phyloP scores from a whole-genome alignment of 1,140 invertebrate species.

The Drosophila sproati region DNA sequence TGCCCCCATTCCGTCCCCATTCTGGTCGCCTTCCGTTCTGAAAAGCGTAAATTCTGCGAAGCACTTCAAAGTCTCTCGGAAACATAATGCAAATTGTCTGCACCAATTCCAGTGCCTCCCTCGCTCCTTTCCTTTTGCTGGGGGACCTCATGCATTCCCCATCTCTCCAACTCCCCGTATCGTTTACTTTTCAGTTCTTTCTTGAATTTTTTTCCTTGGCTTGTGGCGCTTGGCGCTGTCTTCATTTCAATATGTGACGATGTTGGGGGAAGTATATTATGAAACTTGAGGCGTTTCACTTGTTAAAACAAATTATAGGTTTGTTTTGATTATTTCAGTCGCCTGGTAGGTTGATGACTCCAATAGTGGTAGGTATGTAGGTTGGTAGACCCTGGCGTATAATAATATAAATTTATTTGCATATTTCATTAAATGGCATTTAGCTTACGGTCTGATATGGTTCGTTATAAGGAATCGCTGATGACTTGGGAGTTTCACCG shows the following conservation, averaged over 20 bases:
- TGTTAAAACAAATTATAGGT: constrained; percentile 81
- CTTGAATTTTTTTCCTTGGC: constrained; percentile 1
- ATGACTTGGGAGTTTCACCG: constrained; percentile 22
- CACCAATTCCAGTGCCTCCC: constrained; percentile 22
- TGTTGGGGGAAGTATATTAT: constrained; percentile 52
- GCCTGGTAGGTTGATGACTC: constrained; percentile 8
- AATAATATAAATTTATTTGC: constrained; percentile 72
- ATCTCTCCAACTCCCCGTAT: not conserved
- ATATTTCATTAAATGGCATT: constrained; percentile 60
- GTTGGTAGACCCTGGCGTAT: constrained; percentile 54
- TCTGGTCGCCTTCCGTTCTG: constrained; percentile 4
- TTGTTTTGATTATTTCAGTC: constrained; percentile 73
- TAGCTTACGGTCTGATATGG: constrained; percentile 19
- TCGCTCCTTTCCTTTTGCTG: constrained; percentile 4
- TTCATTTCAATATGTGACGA: constrained; percentile 54
- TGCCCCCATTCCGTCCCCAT: not conserved
- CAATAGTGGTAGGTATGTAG: constrained; percentile 6
- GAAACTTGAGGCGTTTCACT: constrained; percentile 75
- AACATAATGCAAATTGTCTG: constrained; percentile 69
- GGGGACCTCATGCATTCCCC: constrained; percentile 2
- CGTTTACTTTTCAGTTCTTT: not conserved
- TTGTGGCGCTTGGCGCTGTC: constrained; percentile 53
- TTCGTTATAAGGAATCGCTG: constrained; percentile 1
- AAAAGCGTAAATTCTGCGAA: constrained; percentile 37
- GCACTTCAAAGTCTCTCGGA: constrained; percentile 55